Percentiles rank a stretch among this genome's conserved stretches.
These are phyloP conservation scores for Tachyglossus aculeatus DNA, from an alignment of 2,797 vertebrate species.

Conservation along the genomic window DNA sequence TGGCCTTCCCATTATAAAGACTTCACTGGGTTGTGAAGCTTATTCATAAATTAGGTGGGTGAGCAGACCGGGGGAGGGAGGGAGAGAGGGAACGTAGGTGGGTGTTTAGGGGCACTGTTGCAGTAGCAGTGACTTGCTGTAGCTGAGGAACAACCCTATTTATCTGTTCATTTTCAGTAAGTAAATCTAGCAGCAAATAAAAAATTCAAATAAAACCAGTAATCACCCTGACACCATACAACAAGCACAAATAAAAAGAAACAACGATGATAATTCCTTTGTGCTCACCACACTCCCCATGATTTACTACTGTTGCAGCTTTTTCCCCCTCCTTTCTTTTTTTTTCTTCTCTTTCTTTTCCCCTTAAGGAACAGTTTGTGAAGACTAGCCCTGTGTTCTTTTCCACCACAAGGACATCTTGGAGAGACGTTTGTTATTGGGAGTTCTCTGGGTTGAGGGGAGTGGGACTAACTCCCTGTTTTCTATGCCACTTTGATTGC, in stretches of 20 bases:
- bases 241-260: slow-evolving; percentile 54
- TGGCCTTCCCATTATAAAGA: no score
- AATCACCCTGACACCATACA: slow-evolving; percentile 47
- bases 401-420: slow-evolving; percentile 8
- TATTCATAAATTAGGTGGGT: no score
- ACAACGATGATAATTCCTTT: slow-evolving; percentile 32
- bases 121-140: slow-evolving; percentile 14
- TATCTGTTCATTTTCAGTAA: slow-evolving; percentile 47
- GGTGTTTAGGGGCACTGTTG: no score
- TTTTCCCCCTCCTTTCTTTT: no score
- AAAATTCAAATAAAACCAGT: slow-evolving; percentile 51
- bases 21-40: no score
- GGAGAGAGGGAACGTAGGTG: no score
- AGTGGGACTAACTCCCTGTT: no score
- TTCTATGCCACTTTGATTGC: no score
- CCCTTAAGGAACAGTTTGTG: slow-evolving; percentile 30
- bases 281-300: slow-evolving; percentile 20
- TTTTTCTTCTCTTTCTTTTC: not conserved
- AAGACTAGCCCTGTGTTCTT: not conserved
- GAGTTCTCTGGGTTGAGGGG: no score
- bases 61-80: no score
- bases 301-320: slow-evolving; percentile 21
- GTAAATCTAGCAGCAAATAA: slow-evolving; percentile 54
- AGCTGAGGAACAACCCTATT: slow-evolving; percentile 33
- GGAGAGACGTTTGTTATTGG: no score